Evolutionary conservation across 2,113 vertebrate species (phyloP).

Genomic region (Bambusicola thoracicus): DNA sequence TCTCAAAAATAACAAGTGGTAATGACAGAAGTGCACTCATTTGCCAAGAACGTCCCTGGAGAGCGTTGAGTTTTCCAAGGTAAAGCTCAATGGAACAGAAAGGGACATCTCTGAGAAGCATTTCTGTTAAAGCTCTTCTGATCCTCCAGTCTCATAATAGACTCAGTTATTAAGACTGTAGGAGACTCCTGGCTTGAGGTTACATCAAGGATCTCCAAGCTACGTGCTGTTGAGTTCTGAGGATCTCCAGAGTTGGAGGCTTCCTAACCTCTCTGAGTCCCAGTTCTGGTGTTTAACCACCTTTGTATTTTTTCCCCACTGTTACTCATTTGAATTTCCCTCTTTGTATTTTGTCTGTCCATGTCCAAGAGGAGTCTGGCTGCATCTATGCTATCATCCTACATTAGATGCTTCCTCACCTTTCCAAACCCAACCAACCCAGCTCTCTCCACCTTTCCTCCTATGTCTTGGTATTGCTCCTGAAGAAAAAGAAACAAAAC

Average conservation of each 20-base stretch:
- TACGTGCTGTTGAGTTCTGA: background rate
- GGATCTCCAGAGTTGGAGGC: background rate
- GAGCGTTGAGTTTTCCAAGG: background rate
- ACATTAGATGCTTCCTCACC: background rate
- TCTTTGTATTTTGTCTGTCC: background rate
- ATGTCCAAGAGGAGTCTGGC: background rate
- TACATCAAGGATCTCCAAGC: background rate
- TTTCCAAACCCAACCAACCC: background rate
- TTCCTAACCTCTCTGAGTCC: background rate
- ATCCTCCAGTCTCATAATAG: background rate
- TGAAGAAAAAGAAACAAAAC: background rate
- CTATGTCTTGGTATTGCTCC: rapidly evolving
- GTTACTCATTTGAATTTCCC: background rate
- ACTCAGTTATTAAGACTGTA: background rate
- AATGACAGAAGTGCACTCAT: background rate
- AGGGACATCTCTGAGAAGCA: background rate
- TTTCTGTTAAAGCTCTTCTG: background rate
- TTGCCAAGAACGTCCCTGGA: background rate
- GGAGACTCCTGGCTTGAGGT: background rate
- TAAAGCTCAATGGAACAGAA: background rate
- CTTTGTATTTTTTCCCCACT: background rate
- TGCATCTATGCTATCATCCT: background rate
- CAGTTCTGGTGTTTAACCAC: too few relatives aligned
- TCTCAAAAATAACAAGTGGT: constrained; percentile 31
- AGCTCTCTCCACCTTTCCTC: background rate